Conservation (phyloP, 2,888 invertebrate species). For the Apamea sordens region DNA sequence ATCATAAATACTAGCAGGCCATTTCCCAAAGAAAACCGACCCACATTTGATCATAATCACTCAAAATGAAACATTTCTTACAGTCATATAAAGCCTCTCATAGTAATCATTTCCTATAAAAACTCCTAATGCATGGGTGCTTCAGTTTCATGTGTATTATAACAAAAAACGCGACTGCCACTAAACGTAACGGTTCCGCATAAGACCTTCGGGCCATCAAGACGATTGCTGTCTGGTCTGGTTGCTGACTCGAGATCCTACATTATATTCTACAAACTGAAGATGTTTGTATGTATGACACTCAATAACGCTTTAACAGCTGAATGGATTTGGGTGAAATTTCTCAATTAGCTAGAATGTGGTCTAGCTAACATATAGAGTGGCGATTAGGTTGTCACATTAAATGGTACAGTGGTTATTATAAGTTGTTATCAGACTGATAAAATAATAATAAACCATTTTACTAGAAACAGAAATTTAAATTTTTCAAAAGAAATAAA, state of each 20-base stretch:
- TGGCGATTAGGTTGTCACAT: background rate
- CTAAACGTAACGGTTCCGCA: constrained; percentile 55
- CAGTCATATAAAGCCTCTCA: constrained; percentile 28
- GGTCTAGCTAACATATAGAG: background rate
- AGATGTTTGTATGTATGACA: background rate
- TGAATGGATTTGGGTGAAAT: background rate
- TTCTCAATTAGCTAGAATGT: background rate
- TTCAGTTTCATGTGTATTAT: constrained; percentile 60
- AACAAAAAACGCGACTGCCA: constrained; percentile 55
- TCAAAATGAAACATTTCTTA: constrained; percentile 30
- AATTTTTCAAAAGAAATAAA: too few species aligned
- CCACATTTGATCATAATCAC: constrained; percentile 14
- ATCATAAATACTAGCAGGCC: background rate
- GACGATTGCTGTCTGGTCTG: constrained; percentile 57
- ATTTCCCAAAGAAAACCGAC: background rate
- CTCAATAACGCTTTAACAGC: background rate
- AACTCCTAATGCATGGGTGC: constrained; percentile 54
- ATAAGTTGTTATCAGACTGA: background rate
- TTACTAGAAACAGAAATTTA: background rate
- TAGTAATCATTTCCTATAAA: constrained; percentile 47
- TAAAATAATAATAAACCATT: background rate
- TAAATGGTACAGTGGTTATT: background rate
- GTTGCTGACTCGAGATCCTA: constrained; percentile 47
- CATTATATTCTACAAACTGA: constrained; percentile 18
- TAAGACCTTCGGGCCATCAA: constrained; percentile 58